Conservation (phyloP, 2,888 invertebrate genomes). For the Tetragonula carbonaria region DNA sequence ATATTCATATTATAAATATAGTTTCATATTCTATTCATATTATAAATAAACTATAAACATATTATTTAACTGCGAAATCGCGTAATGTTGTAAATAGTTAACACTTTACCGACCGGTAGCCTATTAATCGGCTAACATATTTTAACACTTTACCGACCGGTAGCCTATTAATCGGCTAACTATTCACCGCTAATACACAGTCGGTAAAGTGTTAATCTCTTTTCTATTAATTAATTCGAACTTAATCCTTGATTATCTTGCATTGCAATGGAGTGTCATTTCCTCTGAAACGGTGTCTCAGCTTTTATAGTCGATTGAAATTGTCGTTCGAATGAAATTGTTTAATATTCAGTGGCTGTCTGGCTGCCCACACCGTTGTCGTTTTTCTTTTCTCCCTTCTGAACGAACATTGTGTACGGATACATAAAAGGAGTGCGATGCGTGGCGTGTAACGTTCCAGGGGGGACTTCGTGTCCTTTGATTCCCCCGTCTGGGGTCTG, state of each 20-base stretch:
- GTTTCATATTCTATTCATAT: too few species aligned
- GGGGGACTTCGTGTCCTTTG: conserved; percentile 45
- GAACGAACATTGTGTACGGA: conserved; percentile 29
- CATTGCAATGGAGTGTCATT: conserved; percentile 2
- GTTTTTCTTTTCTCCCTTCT: neutral
- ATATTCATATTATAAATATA: too few species aligned
- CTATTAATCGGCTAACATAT: too few species aligned
- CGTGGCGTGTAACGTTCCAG: conserved; percentile 21
- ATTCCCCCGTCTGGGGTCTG: conserved; percentile 5
- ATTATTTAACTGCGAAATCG: too few species aligned
- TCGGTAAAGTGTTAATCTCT: too few species aligned
- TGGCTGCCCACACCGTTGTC: conserved; percentile 34
- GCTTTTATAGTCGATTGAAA: neutral
- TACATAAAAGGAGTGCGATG: conserved; percentile 62
- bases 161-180: too few species aligned
- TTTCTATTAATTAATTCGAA: neutral
- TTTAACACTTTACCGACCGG: too few species aligned
- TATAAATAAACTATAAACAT: too few species aligned
- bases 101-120: too few species aligned
- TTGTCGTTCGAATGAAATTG: conserved; percentile 36
- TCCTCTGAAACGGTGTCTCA: conserved; percentile 14
- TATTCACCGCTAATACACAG: too few species aligned
- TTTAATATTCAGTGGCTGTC: conserved; percentile 64
- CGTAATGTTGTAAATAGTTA: too few species aligned
- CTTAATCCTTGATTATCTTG: neutral